A percentile compares a stretch with the other conserved stretches of the same genome.
Evolutionary conservation across 2,797 vertebrate species (phyloP).

Genomic region (Sandelia bainsii): DNA sequence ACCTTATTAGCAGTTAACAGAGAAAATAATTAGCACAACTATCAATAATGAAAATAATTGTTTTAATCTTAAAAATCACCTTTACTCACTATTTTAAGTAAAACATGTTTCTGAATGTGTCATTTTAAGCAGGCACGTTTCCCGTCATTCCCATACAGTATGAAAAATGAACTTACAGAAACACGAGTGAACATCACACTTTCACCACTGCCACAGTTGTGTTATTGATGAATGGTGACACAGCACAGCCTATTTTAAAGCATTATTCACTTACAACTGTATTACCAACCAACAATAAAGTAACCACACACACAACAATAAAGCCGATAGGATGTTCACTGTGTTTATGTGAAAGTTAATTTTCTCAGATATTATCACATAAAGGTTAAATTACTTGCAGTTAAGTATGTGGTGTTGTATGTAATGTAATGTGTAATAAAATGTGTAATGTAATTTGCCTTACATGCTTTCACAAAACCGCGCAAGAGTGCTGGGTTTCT

Average conservation of each 20-base stretch:
- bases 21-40: not conserved
- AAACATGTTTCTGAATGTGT: not conserved
- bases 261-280: not conserved
- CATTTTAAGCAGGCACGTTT: not conserved
- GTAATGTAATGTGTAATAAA: too few species aligned
- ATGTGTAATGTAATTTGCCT: slow-evolving; percentile 74
- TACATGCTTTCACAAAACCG: slow-evolving; percentile 99
- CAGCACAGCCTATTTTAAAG: slow-evolving; percentile 26
- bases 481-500: slow-evolving; percentile 95
- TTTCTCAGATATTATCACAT: not conserved
- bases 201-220: slow-evolving; percentile 36
- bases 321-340: not conserved
- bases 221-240: slow-evolving; percentile 8
- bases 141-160: slow-evolving; percentile 25
- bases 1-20: not conserved
- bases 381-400: not conserved
- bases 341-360: not conserved
- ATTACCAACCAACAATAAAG: not conserved
- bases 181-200: slow-evolving; percentile 18
- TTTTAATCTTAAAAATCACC: not conserved
- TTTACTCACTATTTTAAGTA: not conserved
- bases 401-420: not conserved
- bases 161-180: slow-evolving; percentile 42
- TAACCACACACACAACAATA: not conserved
- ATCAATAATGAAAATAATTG: not conserved